Evolutionary conservation across 2,888 invertebrate genomes (phyloP), one percentile per base, ranked within the genome.

Genomic region (Lithophane socia): DNA sequence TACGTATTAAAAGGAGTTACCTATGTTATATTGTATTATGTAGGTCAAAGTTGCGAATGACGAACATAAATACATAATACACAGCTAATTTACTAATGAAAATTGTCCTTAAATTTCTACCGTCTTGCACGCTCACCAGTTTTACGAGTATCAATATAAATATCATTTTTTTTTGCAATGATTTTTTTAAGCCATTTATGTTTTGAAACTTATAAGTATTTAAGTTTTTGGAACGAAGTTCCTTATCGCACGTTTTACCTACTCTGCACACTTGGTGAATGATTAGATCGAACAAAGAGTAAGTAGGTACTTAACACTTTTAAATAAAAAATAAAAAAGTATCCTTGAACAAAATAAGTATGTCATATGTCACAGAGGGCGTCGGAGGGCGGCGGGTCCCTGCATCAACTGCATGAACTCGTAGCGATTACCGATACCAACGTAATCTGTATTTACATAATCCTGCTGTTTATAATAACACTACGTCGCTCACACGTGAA

Each of bases 361-460:
- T 54, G 58, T 24, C 47, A 18, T 64, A 47, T 21, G 69, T 58
- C 56, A 42, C 29, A 54, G 21, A 63, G 70, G 52, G 58, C 29
- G 60, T 44, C 18, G 24, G 12, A n/a, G 63, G 49, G 42, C 66
- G 44, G 37, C 47, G n/a, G 71, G 81, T 73, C 82, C 69, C 18
- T 49, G 68, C 54, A 37, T 21, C 12, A 18, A 5, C 13, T 24
- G 79, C 65, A 47, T 56, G 78, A 54, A 47, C 58, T 79, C 56
- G 52, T 12, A 10, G 16, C 24, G 44, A 75, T 44, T 42, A 29
- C 13, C 29, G 21, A 58, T 42, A 29, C 13, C 29, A 16, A 58
- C 37, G 18, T 75, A 56, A 83, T 83, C 80, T 44, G 9, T 84
- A 73, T 84, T 84, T 73, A 80, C 70, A 82, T 82, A 76, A 67